These are phyloP conservation scores for Watsonalla binaria DNA, from an alignment of 2,888 invertebrate species.

Conservation along the genomic window DNA sequence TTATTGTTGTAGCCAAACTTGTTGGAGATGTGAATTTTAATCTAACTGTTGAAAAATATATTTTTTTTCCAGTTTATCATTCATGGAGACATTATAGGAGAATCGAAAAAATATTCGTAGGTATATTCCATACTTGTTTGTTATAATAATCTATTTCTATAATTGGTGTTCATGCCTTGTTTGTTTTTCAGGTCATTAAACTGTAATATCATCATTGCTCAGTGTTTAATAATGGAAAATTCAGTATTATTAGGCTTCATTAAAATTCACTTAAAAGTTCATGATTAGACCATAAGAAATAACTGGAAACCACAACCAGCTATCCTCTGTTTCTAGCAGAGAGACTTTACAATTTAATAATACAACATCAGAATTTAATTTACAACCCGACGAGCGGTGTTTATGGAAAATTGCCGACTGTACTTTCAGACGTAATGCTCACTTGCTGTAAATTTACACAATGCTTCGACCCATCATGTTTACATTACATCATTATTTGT, in stretches of 20 bases:
- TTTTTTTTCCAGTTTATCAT: no score
- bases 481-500: slow-evolving; percentile 2
- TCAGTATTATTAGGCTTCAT: slow-evolving; percentile 7
- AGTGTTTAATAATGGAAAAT: no score
- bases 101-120: no score
- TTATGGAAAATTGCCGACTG: slow-evolving; percentile 49
- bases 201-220: slow-evolving; percentile 1
- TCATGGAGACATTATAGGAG: no score
- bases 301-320: slow-evolving; percentile 31
- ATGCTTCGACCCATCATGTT: slow-evolving; percentile 9
- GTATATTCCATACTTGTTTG: no score
- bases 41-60: no score
- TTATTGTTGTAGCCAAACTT: not conserved
- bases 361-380: slow-evolving; percentile 62
- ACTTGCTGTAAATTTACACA: slow-evolving; percentile 13
- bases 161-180: no score
- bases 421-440: slow-evolving; percentile 27
- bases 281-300: slow-evolving; percentile 21
- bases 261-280: slow-evolving; percentile 16
- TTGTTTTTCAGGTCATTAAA: not conserved
- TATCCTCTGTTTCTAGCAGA: slow-evolving; percentile 28
- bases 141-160: no score
- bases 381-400: slow-evolving; percentile 45
- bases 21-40: not conserved
- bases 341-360: slow-evolving; percentile 50